Evolutionary conservation across 2,113 vertebrate genomes (phyloP), one percentile per base, ranked within the genome.

Genomic region (Amia ocellicauda): DNA sequence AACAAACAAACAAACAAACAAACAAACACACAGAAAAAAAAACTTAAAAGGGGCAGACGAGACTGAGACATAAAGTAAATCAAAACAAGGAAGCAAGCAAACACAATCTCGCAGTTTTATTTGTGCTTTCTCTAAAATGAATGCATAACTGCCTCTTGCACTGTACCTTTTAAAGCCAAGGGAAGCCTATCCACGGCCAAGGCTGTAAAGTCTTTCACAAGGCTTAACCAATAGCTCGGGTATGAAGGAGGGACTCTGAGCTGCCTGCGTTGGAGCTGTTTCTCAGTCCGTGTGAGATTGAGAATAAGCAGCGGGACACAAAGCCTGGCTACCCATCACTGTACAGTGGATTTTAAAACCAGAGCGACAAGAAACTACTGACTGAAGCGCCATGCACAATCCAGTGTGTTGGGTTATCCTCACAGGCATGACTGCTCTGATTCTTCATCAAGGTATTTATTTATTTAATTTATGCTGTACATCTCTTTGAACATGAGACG

Each of bases 361-460:
- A 53, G 19, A 27, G 20, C 2, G 22, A 60, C 20, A n/a, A 16
- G 28, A 64, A 61, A 47, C 29, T 61, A 62, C 60, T 52, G 14
- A 58, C 52, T 56, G 50, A 29, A 52, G 31, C 60, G 58, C 56
- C 55, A 90, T 89, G 88, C 77, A 83, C 72, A 86, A 82, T 29
- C 82, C 85, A 3, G n/a, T 88, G 79, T 90, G 69, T 73, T 90
- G 86, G 85, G 78, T 83, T 67, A 20, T 87, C 71, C 82, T 90
- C 77, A 43, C 75, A 69, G 87, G 86, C 69, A 79, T 87, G 75
- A 69, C 68, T 61, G 29, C 87, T 74, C 81, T 88, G 76, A 72
- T 90, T 70, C 83, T 89, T 73, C 86, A 87, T 58, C 85, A 87
- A 90, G 88, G 88, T 88, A 80, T 80, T 80, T 29, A 28, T 62